Evolutionary conservation across 2,797 vertebrate genomes (phyloP), one percentile per base, ranked within the genome.

Genomic region (Phataginus tricuspis): DNA sequence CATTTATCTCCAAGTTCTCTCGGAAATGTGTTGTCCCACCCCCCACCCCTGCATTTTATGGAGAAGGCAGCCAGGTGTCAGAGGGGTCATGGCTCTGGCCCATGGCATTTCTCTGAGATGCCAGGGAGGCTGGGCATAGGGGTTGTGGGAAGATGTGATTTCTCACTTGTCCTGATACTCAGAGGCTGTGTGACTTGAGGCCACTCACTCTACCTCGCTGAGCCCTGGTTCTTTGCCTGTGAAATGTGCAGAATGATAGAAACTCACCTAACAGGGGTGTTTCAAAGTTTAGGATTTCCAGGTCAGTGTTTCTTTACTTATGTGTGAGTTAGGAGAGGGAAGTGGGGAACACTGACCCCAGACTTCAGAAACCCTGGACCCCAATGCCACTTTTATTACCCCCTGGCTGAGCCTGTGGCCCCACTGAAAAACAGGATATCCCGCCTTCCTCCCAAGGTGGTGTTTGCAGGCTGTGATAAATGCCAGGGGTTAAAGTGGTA

Each of bases 171-270:
- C 53, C 92, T 77, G 57, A 37, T 1, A 5, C 53, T 84, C 72
- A 16, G 64, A 74, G 51, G 85, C 93, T 90, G 71, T 90, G 75
- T 55, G 88, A 49, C 95, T 86, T 75, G 25, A 57, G 27, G 64
- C 49, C 66, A 29, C 61, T 95, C 53, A 71, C 27, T 37, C 29
- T 12, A n/a, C 49, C 79, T 86, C 53, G 71, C 92, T 95, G 92
- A 79, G 51, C 7, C 21, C 34, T 14, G 7, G 49, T 68, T 80
- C 55, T 37, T 71, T 55, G 57, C 59, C 39, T 57, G 12, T 57
- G 45, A 75, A 68, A 85, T 23, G 34, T 82, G 15, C n/a, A 90
- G 53, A 90, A 72, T 61, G 18, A 61, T 18, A 14, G 68, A 74
- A 59, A 63, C 19, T n/a, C 63, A 66, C 45, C 55, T 53, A 57